Evolutionary conservation across 2,797 vertebrate species (phyloP), one percentile per base, ranked within the genome.

Genomic region (Hybognathus amarus): DNA sequence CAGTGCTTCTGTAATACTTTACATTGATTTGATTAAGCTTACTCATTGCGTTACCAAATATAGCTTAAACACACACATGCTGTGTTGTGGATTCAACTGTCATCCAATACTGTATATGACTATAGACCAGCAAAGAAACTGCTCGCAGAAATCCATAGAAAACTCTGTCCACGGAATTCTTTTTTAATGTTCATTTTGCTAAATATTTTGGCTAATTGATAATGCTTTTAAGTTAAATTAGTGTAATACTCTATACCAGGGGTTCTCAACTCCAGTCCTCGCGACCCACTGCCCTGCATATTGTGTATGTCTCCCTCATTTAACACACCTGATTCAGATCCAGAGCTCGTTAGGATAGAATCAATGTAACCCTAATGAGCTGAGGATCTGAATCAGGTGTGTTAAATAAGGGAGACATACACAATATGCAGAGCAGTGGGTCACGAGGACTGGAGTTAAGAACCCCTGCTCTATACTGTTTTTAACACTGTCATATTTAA

Each of bases 1-100:
- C 24, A 2, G 33, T 42, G 59, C 38, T 66, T 66, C 42, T 64
- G 61, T 47, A 18, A 66, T 63, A 20, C 24, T 77, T 47, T 42
- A 78, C 27, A 27, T 47, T 11, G 18, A n/a, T 77, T 59, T 50
- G 61, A 66, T 66, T 15, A 47, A 66, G 27, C 77, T 38, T 56
- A 75, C 12, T 78, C 27, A 78, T 66, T 50, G 15, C 50, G 61
- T 64, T 78, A 47, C 61, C 61, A 66, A 66, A 66, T 17, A 66
- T 78, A 66, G 61, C 24, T 61, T 66, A 47, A 61, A 66, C 40
- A 78, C 40, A 66, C 40, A 78, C 1, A 78, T 78, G 76, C 76
- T 50, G 42, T 36, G 42, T 47, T 50, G 40, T 66, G 59, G 15
- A 45, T 77, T 63, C 13, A 45, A 36, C 40, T 33, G 7, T 64